These are phyloP conservation scores for Mirounga angustirostris DNA, from an alignment of 2,113 vertebrate genomes.

Conservation along the genomic window DNA sequence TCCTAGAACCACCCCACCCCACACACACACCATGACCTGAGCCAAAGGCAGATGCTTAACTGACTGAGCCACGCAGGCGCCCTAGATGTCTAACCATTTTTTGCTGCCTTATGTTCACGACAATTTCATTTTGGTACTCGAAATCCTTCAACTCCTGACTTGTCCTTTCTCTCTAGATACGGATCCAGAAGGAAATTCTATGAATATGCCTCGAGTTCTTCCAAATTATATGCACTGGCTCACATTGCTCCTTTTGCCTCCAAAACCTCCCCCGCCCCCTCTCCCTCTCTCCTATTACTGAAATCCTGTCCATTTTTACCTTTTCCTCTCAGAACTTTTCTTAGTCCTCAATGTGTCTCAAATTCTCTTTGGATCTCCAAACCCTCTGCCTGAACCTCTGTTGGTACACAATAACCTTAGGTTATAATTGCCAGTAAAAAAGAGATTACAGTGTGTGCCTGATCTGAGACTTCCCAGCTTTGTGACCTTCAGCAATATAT, in stretches of 20 bases:
- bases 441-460: background rate
- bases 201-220: background rate
- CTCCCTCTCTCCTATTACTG: background rate
- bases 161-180: background rate
- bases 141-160: background rate
- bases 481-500: background rate
- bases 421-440: background rate
- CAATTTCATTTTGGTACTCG: background rate
- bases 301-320: background rate
- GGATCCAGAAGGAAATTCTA: background rate
- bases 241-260: background rate
- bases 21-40: background rate
- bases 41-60: background rate
- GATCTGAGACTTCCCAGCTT: background rate
- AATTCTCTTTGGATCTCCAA: background rate
- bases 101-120: background rate
- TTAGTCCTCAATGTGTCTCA: background rate
- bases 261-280: fast-evolving
- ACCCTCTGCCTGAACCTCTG: background rate
- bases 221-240: background rate
- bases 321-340: background rate
- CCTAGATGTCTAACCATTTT: background rate
- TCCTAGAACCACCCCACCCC: no score
- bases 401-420: background rate
- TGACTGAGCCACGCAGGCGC: background rate